Base-by-base conservation (phyloP, 2,888 invertebrate species). In the Abrostola triplasia region DNA sequence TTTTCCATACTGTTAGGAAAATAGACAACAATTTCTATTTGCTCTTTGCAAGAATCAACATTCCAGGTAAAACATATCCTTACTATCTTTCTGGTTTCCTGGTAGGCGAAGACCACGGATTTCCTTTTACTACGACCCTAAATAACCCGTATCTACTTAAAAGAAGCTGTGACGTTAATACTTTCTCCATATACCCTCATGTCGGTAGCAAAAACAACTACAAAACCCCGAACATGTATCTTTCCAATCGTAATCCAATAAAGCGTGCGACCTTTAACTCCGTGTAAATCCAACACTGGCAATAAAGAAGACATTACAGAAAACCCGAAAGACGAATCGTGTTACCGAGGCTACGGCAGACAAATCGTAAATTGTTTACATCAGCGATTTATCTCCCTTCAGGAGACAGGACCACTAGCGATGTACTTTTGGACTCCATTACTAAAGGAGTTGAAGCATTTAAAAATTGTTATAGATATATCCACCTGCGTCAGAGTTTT, bases 321-420 rank as follows among this genome's bases (percentile, higher is more conserved):
- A 70, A 24, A 57, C 65, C 57, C 57, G 36, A 42, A 52, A 58
- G 56, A 48, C 61, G 52, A 47, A 74, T 74, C 40, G 49, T 41
- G 11, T 54, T 36, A 48, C 44, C 53, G 35, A 8, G 62, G 35
- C 63, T 56, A 53, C 38, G 47, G 53, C 55, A 35, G 58, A 38
- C 35, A n/a, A 38, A 49, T 67, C 69, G 67, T 76, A 77, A 77
- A 77, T 79, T 72, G 64, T 79, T 77, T 77, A 77, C 59, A 63
- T 55, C 36, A 36, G 11, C 44, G 65, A 65, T 73, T 75, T 70
- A 61, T 72, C 44, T 36, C 41, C 60, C 41, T 70, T 24, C 24
- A 24, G 42, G n/a, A 64, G 75, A 49, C 8, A 5, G 59, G 70
- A 71, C 75, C 70, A 70, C 64, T 60, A 64, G 64, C 79, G 66